These are phyloP conservation scores for Enoplosus armatus DNA, from an alignment of 2,797 vertebrate genomes.

Conservation along the genomic window DNA sequence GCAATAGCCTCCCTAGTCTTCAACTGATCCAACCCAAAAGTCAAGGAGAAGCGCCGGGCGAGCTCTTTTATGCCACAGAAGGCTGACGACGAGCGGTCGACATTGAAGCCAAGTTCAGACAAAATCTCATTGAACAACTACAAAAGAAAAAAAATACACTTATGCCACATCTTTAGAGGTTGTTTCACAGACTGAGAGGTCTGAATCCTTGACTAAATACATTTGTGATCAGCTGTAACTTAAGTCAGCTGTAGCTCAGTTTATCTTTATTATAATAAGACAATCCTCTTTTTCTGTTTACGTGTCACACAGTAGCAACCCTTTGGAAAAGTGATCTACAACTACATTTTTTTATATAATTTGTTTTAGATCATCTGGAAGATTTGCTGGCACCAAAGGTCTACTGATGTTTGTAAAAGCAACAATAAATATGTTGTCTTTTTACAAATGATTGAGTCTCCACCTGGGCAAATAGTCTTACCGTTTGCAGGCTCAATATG, in stretches of 20 bases:
- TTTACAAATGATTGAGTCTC: neutral
- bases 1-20: conserved; percentile 98
- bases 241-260: neutral
- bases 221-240: neutral
- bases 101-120: conserved; percentile 93
- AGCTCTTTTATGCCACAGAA: conserved; percentile 98
- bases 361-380: neutral
- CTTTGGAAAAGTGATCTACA: conserved; percentile 2
- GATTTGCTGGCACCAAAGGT: neutral
- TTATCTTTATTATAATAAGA: conserved; percentile 7
- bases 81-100: conserved; percentile 94
- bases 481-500: conserved; percentile 96
- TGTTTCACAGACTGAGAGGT: neutral
- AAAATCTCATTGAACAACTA: conserved; percentile 98
- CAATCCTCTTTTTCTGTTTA: neutral
- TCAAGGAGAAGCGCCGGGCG: conserved; percentile 96
- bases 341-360: neutral
- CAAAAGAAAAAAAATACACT: conserved; percentile 13
- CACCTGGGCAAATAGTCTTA: conserved; percentile 72
- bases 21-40: conserved; percentile 96
- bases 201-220: neutral
- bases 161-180: neutral
- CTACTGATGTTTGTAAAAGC: neutral
- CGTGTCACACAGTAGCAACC: neutral
- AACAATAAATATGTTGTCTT: neutral